Base-by-base conservation (phyloP, 2,888 invertebrate species). In the Apomyelois bistriatella region DNA sequence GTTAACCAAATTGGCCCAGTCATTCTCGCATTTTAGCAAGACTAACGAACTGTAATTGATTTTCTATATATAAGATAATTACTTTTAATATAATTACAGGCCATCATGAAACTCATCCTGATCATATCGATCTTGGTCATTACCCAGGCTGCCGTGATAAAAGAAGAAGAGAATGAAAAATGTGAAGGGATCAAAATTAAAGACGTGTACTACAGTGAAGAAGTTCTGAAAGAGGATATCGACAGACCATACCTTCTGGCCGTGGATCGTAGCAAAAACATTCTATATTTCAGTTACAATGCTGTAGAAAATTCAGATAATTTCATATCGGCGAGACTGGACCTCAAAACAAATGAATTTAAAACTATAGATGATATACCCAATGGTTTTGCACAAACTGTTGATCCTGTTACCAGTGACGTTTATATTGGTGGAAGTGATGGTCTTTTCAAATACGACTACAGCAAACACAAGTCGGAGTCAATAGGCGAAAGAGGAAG, bases 391-490 rank as follows among this genome's bases (percentile, higher is more conserved):
- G 76, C 82, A 1, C 84, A 82, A 66, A 62, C 85, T 1, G 76
- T 86, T 0, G 79, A 87, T 53, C 71, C 72, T 30, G 62, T 64
- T 16, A 74, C 67, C 4, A 74, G 82, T 9, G 72, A 73, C 1
- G 68, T 80, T 1, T 87, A 82, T 28, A 78, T 87, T 15, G 86
- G 86, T 15, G 78, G 79, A 0, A 74, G 73, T 12, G 68, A 82
- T 30, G 86, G 87, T 0, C 70, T 86, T 15, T 87, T 81, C 55
- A 85, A 80, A 66, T 85, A 83, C 43, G 68, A 82, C 41, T 65
- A 67, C 1, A 68, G 59, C 7, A 67, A 59, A 0, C 74, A 85
- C 53, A 72, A 70, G 61, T 74, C 75, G 6, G 74, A 77, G 57
- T 59, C 72, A 0, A 51, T 75, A 7, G 76, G 69, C 1, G 75